Percentiles rank a stretch among this genome's conserved stretches.
phyloP scores from a whole-genome alignment of 2,797 vertebrate species.

The Clarias platycephalus region DNA sequence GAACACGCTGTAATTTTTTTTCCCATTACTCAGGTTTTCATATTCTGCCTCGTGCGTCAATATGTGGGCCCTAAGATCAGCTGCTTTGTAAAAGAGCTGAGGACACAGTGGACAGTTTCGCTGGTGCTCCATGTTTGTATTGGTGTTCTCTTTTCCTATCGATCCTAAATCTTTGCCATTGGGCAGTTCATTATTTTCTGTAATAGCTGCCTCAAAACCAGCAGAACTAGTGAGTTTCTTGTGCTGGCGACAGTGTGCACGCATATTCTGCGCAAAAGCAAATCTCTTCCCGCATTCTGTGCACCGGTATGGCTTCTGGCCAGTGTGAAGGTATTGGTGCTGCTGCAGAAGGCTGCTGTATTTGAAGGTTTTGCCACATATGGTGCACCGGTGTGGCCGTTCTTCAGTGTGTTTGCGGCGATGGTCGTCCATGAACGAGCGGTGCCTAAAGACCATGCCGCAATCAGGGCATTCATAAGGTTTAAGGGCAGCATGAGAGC shows the following conservation, averaged over 20 bases:
- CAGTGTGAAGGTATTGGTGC: conserved; percentile 80
- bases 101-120: conserved; percentile 76
- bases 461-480: conserved; percentile 79
- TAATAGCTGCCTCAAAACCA: conserved; percentile 40
- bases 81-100: conserved; percentile 61
- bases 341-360: conserved; percentile 78
- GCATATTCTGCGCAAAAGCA: conserved; percentile 80
- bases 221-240: conserved; percentile 58
- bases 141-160: conserved; percentile 67
- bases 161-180: conserved; percentile 18
- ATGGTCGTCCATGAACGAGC: conserved; percentile 79
- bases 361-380: conserved; percentile 77
- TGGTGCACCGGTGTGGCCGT: conserved; percentile 69
- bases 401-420: conserved; percentile 71
- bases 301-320: conserved; percentile 77
- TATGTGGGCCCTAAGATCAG: conserved; percentile 75
- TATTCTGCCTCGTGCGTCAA: conserved; percentile 74
- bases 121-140: conserved; percentile 59
- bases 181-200: conserved; percentile 50
- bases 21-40: conserved; percentile 63
- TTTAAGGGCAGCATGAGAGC: conserved; percentile 74
- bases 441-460: conserved; percentile 77
- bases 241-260: conserved; percentile 77
- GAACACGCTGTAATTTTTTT: conserved; percentile 62
- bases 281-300: conserved; percentile 76